Evolutionary conservation across 2,113 vertebrate species (phyloP), one percentile per base, ranked within the genome.

Genomic region (Pipra filicauda): DNA sequence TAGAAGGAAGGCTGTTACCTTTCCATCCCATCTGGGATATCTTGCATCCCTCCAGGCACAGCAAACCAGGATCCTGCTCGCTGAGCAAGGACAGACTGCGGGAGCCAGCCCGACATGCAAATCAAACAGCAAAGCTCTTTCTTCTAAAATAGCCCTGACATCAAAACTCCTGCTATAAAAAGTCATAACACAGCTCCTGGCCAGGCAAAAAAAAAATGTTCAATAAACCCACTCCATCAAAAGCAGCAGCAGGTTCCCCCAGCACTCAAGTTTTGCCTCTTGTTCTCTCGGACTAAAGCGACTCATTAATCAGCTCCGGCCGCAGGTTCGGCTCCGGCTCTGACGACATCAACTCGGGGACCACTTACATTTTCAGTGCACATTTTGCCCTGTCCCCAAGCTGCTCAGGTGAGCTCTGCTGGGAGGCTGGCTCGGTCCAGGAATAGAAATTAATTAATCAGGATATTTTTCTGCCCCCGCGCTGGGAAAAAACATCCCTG

Each of bases 371-470:
- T 91, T 91, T 79, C 88, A 80, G 86, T 6, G 64, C 22, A n/a
- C 17, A 72, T 66, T 93, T 66, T 92, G 90, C 76, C 70, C 30
- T 58, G 62, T 81, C 64, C 73, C 96, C 93, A 75, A 91, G 96
- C 96, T 96, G 93, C 80, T 95, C 84, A 93, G 96, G 96, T 86
- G 33, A 74, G 64, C 88, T 95, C 92, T 97, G 93, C 95, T 88
- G 96, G 92, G 90, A 97, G 94, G 84, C 62, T 93, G 81, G 91
- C 87, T 97, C 84, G 33, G 93, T 97, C 95, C 97, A 97, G 95
- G 96, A 97, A 97, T 95, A 97, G 97, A 97, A 97, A 98, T 98
- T 98, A 98, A 97, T 98, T 98, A 97, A 98, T 98, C 96, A 97
- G 97, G 85, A 80, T 73, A 74, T 95, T 96, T 93, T 66, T 93